Percentiles rank a stretch among this genome's conserved stretches.
Conservation (phyloP, 64 coral and sea anemone genomes). For the Acropora tenuis region DNA sequence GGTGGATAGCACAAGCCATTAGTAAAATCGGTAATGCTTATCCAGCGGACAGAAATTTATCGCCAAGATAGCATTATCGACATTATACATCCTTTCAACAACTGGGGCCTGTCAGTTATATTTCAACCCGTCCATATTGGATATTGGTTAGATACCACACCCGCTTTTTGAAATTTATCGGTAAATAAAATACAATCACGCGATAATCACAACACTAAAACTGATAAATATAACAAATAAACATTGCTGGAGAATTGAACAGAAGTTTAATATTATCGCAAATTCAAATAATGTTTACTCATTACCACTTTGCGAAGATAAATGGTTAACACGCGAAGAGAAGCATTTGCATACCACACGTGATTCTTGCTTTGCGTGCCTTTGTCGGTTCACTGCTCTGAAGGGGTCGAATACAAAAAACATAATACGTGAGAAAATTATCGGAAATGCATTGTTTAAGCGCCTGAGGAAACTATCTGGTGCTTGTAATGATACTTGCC, state of each 20-base stretch:
- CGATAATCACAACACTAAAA: too few species aligned
- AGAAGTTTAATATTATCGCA: not conserved
- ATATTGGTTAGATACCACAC: too few species aligned
- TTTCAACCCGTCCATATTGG: too few species aligned
- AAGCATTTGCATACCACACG: not conserved
- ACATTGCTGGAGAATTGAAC: too few species aligned
- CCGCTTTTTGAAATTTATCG: too few species aligned
- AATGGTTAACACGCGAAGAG: not conserved
- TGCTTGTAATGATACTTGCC: not conserved
- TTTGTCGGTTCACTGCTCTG: not conserved
- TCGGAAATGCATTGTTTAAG: not conserved
- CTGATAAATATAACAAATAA: conserved; percentile 24
- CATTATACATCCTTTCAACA: too few species aligned
- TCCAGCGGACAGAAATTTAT: too few species aligned
- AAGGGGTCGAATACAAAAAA: not conserved
- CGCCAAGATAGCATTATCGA: too few species aligned
- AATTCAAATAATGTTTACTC: not conserved
- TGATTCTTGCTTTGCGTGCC: not conserved
- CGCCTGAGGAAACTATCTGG: not conserved
- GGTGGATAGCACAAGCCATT: too few species aligned
- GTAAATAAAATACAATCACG: not conserved
- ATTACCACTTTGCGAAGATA: too few species aligned
- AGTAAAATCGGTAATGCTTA: too few species aligned
- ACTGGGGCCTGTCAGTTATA: too few species aligned
- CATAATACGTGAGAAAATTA: not conserved